Conservation (phyloP, 2,113 vertebrate genomes). For the Alectura lathami region DNA sequence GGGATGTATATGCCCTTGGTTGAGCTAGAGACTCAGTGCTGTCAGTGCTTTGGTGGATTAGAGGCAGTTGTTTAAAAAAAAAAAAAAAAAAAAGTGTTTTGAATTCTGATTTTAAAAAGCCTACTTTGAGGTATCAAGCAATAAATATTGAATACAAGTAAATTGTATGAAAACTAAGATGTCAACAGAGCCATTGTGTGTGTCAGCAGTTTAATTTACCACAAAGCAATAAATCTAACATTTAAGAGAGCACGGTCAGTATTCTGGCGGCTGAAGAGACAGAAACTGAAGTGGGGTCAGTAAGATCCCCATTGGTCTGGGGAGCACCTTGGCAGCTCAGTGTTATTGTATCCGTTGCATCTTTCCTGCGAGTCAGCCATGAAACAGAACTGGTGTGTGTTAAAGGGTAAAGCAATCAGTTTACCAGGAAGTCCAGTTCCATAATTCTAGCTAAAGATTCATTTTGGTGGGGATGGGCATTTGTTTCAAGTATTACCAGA, state of each 20-base stretch:
- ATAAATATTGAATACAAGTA: neutral
- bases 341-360: fast-evolving
- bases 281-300: neutral
- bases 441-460: neutral
- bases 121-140: neutral
- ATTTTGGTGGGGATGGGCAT: neutral
- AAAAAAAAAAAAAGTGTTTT: neutral
- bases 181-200: neutral
- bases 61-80: neutral
- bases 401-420: neutral
- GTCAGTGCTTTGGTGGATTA: neutral
- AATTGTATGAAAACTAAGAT: neutral
- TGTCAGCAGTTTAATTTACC: neutral
- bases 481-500: neutral
- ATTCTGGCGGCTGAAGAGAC: neutral
- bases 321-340: neutral
- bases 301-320: neutral
- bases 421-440: neutral
- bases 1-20: neutral
- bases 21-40: neutral
- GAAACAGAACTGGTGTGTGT: neutral
- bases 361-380: neutral
- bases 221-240: neutral
- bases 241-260: neutral
- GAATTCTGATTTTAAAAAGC: neutral